Conservation (phyloP, 1,140 invertebrate species). For the Papilio machaon region DNA sequence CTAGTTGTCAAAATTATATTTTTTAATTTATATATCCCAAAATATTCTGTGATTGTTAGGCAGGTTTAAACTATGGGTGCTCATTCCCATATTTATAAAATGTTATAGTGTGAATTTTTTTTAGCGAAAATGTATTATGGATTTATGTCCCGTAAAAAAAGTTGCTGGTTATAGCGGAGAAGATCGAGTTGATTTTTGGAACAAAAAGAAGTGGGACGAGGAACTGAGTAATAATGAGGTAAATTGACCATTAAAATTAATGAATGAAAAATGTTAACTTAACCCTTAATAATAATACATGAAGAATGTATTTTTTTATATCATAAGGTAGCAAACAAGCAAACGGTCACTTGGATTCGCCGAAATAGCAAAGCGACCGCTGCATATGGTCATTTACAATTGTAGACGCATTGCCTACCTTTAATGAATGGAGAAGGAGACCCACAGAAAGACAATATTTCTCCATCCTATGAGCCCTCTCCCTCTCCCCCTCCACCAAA, state of each 20-base stretch:
- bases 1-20: too few relatives aligned
- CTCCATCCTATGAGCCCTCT: too few relatives aligned
- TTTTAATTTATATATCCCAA: neutral
- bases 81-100: constrained; percentile 30
- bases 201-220: constrained; percentile 83
- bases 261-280: too few relatives aligned
- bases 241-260: constrained; percentile 39
- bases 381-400: too few relatives aligned
- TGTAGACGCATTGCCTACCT: too few relatives aligned
- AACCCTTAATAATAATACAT: too few relatives aligned
- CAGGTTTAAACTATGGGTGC: constrained; percentile 16
- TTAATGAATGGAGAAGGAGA: too few relatives aligned
- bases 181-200: constrained; percentile 88
- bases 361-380: too few relatives aligned
- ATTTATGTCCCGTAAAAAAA: constrained; percentile 66
- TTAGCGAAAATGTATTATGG: constrained; percentile 63
- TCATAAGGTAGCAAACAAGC: too few relatives aligned
- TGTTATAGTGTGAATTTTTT: constrained; percentile 46
- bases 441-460: too few relatives aligned
- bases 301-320: neutral
- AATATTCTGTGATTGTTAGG: neutral
- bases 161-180: constrained; percentile 83
- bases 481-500: too few relatives aligned
- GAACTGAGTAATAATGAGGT: constrained; percentile 86
- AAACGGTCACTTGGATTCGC: too few relatives aligned